phyloP scores from a whole-genome alignment of 30 jellyfish, hydroid and myxozoan genomes.

The Aurelia coerulea region DNA sequence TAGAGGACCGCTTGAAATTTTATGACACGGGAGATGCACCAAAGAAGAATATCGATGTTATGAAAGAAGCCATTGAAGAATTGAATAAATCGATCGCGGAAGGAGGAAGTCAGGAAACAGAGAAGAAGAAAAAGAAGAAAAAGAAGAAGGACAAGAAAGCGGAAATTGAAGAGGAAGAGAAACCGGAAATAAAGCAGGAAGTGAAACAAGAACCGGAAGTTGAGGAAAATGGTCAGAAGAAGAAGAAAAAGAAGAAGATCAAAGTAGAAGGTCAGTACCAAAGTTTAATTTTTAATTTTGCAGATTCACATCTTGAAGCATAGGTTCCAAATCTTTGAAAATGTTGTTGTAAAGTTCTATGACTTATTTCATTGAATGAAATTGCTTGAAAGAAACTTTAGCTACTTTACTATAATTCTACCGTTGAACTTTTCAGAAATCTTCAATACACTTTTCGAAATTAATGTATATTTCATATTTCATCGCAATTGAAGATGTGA shows the following conservation, averaged over 20 bases:
- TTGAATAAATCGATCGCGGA: slow-evolving; percentile 57
- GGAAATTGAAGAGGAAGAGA: slow-evolving; percentile 41
- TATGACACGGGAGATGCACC: slow-evolving; percentile 98
- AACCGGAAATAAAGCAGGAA: slow-evolving; percentile 13
- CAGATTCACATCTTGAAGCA: no score
- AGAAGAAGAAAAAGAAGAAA: slow-evolving; percentile 78
- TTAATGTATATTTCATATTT: no score
- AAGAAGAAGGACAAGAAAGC: slow-evolving; percentile 73
- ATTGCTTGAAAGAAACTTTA: no score
- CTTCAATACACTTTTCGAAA: no score
- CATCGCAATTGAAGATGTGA: no score
- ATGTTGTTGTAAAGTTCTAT: no score
- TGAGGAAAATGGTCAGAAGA: slow-evolving; percentile 5
- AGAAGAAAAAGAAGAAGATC: slow-evolving; percentile 24
- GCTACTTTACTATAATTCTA: no score
- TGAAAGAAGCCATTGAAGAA: slow-evolving; percentile 92
- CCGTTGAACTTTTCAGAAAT: no score
- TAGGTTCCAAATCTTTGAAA: no score
- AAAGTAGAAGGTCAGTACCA: slow-evolving; percentile 23
- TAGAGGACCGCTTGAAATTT: slow-evolving; percentile 93
- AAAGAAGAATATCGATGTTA: slow-evolving; percentile 91
- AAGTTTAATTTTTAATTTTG: no score
- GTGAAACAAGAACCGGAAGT: neutral
- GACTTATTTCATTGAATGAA: no score
- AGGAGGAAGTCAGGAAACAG: slow-evolving; percentile 23